Conservation (phyloP, 2,797 vertebrate species). For the Gymnothorax javanicus region DNA sequence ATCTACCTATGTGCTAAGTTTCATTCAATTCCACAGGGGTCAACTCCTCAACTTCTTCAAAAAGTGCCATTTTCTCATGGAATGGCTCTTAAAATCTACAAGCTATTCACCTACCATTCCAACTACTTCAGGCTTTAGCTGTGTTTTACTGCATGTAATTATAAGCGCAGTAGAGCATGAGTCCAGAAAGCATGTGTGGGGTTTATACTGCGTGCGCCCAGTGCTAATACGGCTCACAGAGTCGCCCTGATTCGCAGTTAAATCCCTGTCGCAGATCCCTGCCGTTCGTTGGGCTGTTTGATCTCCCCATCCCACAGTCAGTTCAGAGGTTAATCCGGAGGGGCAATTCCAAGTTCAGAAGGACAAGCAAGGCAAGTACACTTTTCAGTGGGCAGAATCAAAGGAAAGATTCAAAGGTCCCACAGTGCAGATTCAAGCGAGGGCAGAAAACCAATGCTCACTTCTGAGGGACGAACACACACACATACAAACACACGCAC, state of each 20-base stretch:
- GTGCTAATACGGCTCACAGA: background rate
- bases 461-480: constrained; percentile 39
- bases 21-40: no score
- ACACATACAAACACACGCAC: background rate
- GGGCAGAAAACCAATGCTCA: constrained; percentile 24
- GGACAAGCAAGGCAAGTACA: constrained; percentile 26
- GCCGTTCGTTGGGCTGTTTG: constrained; percentile 28
- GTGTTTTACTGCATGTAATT: no score
- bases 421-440: background rate
- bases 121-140: no score
- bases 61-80: no score
- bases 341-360: constrained; percentile 45
- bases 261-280: background rate
- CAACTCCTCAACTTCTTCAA: no score
- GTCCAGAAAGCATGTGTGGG: background rate
- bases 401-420: constrained; percentile 28
- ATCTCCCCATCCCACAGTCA: constrained; percentile 27
- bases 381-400: constrained; percentile 32
- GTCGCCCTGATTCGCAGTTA: background rate
- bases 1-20: no score
- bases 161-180: background rate
- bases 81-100: no score
- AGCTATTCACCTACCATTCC: no score
- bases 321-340: constrained; percentile 42
- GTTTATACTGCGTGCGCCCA: background rate